Percentiles rank a stretch among this genome's conserved stretches.
Evolutionary conservation across 2,888 invertebrate species (phyloP).

Genomic region (Eupithecia abbreviata): DNA sequence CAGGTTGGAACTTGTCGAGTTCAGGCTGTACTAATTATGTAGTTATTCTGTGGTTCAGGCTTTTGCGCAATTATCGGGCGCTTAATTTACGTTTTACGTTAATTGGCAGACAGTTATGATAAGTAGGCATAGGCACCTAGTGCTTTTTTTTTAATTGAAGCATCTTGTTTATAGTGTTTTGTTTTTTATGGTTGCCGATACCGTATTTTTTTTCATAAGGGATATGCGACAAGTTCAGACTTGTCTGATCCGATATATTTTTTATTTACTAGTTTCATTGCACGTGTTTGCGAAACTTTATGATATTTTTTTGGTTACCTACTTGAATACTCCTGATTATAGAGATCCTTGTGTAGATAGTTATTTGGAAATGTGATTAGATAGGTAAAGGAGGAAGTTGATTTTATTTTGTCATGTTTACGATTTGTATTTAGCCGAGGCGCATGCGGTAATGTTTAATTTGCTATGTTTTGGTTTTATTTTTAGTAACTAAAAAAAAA

Average conservation of each 20-base stretch:
- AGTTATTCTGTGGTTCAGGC: constrained; percentile 26
- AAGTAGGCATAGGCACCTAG: background rate
- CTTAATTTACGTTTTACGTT: constrained; percentile 10
- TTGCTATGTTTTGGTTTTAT: background rate
- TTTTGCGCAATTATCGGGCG: constrained; percentile 26
- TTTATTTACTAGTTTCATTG: background rate
- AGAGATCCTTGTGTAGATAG: background rate
- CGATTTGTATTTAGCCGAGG: no score
- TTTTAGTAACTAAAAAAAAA: no score
- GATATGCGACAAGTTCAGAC: background rate
- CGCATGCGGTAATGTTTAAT: background rate
- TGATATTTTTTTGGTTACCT: background rate
- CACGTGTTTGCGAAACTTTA: background rate
- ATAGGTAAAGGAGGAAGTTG: background rate
- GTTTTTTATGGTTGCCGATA: background rate
- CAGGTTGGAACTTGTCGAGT: constrained; percentile 71
- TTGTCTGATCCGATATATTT: background rate
- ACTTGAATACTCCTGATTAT: background rate
- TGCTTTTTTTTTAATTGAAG: constrained; percentile 13
- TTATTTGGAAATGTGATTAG: background rate
- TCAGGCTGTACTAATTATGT: constrained; percentile 28
- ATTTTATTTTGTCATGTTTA: background rate
- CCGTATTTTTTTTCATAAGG: background rate
- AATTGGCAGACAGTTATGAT: background rate
- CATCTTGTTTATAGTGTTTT: constrained; percentile 1